These are phyloP conservation scores for Macrosoma leucophasiata DNA, from an alignment of 2,888 invertebrate genomes.

Conservation along the genomic window DNA sequence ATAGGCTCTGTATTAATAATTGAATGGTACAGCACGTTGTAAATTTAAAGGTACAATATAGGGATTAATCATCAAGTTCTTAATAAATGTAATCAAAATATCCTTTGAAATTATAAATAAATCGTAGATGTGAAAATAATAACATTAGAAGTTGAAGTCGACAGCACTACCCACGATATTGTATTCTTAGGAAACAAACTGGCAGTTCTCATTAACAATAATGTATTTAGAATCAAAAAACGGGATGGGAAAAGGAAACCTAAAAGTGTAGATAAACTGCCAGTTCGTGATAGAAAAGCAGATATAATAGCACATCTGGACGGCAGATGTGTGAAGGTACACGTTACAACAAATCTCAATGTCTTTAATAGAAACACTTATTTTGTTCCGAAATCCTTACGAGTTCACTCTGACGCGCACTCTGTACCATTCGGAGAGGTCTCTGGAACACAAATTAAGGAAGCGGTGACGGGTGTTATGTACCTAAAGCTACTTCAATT, in stretches of 20 bases:
- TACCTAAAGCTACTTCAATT: slow-evolving; percentile 29
- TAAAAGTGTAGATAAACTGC: slow-evolving; percentile 44
- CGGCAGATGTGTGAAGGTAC: slow-evolving; percentile 71
- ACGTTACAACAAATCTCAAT: slow-evolving; percentile 69
- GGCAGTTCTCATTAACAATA: slow-evolving; percentile 45
- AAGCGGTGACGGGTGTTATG: slow-evolving; percentile 60
- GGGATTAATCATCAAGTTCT: too few species aligned
- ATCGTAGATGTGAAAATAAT: too few species aligned
- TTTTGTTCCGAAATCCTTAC: slow-evolving; percentile 80
- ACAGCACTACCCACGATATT: slow-evolving; percentile 47
- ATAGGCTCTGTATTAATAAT: too few species aligned
- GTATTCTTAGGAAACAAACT: slow-evolving; percentile 49
- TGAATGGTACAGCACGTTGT: too few species aligned
- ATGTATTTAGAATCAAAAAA: background rate
- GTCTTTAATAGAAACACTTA: slow-evolving; percentile 67
- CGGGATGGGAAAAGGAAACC: slow-evolving; percentile 10
- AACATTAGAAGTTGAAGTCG: slow-evolving; percentile 40
- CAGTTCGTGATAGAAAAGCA: slow-evolving; percentile 64
- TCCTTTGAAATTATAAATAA: too few species aligned
- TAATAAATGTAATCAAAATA: too few species aligned
- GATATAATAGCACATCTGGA: slow-evolving; percentile 66
- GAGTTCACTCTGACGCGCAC: slow-evolving; percentile 90
- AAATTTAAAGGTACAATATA: too few species aligned
- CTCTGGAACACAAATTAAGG: slow-evolving; percentile 76
- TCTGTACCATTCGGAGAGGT: slow-evolving; percentile 87